Evolutionary conservation across 1,140 invertebrate genomes (phyloP).

Genomic region (Oryctes rhinoceros): DNA sequence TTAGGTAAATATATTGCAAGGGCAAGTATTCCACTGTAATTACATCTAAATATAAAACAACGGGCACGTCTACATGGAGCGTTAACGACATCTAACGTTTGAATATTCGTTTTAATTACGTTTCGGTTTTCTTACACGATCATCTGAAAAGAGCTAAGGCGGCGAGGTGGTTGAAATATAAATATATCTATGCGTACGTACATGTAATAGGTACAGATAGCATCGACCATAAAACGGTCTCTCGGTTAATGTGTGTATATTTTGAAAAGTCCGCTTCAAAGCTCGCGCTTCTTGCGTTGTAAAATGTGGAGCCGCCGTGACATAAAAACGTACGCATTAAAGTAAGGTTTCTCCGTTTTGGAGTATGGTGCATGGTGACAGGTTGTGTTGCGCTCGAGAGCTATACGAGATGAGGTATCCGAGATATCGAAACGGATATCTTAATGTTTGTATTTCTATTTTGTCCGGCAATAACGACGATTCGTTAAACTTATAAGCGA

Average conservation of each 20-base stretch:
- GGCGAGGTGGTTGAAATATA: slow-evolving; percentile 17
- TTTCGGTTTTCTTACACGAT: background rate
- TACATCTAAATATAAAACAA: slow-evolving; percentile 24
- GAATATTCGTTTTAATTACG: slow-evolving; percentile 31
- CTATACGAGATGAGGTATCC: slow-evolving; percentile 3
- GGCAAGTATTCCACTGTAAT: background rate
- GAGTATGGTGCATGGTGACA: background rate
- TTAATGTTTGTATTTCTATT: background rate
- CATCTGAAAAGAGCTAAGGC: background rate
- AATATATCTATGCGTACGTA: slow-evolving; percentile 27
- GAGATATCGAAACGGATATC: slow-evolving; percentile 18
- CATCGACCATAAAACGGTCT: slow-evolving; percentile 28
- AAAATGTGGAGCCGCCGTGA: slow-evolving; percentile 19
- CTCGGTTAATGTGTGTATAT: slow-evolving; percentile 24
- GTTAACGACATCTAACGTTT: slow-evolving; percentile 31
- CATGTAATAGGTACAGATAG: slow-evolving; percentile 22
- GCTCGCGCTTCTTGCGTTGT: slow-evolving; percentile 18
- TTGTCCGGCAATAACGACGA: background rate
- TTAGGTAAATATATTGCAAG: background rate
- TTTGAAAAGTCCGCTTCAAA: slow-evolving; percentile 29
- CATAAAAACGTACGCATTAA: slow-evolving; percentile 26
- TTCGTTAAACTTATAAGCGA: background rate
- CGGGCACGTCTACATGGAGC: background rate
- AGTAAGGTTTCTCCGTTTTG: background rate
- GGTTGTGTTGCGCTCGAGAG: background rate